Evolutionary conservation across 2,113 vertebrate genomes (phyloP).

Genomic region (Protobothrops flavoviridis): DNA sequence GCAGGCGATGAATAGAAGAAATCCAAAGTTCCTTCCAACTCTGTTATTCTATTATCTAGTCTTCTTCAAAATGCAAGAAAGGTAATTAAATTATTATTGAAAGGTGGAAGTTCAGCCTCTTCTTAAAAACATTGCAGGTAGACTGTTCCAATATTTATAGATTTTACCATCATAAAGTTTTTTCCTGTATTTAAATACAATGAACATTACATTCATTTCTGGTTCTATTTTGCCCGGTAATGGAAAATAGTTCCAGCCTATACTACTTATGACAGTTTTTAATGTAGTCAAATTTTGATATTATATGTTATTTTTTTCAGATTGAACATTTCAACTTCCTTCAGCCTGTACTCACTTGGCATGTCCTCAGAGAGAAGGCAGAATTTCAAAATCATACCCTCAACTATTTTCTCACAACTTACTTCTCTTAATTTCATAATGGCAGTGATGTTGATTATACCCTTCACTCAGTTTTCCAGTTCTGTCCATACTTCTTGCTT

Average conservation of each 20-base stretch:
- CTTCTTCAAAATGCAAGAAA: not conserved
- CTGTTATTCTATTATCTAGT: not conserved
- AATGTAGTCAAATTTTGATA: not conserved
- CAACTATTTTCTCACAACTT: not conserved
- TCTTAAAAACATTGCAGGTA: not conserved
- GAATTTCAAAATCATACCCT: not conserved
- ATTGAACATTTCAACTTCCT: not conserved
- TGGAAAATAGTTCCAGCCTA: not conserved
- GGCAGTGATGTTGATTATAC: not conserved
- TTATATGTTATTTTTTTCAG: not conserved
- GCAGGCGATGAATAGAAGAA: not conserved
- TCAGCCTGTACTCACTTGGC: not conserved
- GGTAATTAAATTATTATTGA: not conserved
- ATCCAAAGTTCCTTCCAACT: not conserved
- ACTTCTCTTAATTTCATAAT: not conserved
- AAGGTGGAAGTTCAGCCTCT: not conserved
- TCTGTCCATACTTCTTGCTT: slow-evolving; percentile 1
- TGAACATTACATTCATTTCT: not conserved
- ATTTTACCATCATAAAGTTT: not conserved
- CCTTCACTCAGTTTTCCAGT: not conserved
- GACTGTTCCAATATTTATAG: not conserved
- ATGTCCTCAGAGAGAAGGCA: not conserved
- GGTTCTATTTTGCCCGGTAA: not conserved
- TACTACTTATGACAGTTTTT: not conserved
- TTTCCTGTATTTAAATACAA: not conserved